Evolutionary conservation across 2,113 vertebrate species (phyloP).

Genomic region (Ctenodactylus gundi): DNA sequence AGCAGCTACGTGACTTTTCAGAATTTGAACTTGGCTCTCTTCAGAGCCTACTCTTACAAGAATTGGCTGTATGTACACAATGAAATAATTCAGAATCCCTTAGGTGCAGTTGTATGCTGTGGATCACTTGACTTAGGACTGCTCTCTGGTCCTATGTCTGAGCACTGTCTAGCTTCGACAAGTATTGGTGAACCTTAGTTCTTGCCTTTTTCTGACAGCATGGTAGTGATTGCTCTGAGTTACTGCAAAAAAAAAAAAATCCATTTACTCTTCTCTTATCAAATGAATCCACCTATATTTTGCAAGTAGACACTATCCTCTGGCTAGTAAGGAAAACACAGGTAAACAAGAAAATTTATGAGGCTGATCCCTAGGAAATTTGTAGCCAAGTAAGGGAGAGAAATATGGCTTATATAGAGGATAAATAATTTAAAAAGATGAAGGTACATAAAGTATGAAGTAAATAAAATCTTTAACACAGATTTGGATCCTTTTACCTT

Average conservation of each 20-base stretch:
- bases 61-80: neutral
- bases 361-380: neutral
- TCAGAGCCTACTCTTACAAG: neutral
- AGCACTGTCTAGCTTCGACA: neutral
- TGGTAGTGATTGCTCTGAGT: neutral
- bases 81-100: neutral
- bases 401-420: too few relatives aligned
- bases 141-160: neutral
- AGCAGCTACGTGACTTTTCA: neutral
- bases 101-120: neutral
- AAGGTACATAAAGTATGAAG: neutral
- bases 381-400: neutral
- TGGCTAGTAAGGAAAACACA: neutral
- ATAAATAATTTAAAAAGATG: too few relatives aligned
- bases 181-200: neutral
- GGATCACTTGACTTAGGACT: neutral
- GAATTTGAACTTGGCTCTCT: neutral
- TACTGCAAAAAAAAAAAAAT: neutral
- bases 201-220: neutral
- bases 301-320: neutral
- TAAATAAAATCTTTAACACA: conserved; percentile 13
- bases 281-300: neutral
- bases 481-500: neutral
- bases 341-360: neutral
- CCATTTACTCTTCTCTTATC: neutral